Evolutionary conservation across 2,797 vertebrate species (phyloP), one percentile per base, ranked within the genome.

Genomic region (Coregonus sp.): DNA sequence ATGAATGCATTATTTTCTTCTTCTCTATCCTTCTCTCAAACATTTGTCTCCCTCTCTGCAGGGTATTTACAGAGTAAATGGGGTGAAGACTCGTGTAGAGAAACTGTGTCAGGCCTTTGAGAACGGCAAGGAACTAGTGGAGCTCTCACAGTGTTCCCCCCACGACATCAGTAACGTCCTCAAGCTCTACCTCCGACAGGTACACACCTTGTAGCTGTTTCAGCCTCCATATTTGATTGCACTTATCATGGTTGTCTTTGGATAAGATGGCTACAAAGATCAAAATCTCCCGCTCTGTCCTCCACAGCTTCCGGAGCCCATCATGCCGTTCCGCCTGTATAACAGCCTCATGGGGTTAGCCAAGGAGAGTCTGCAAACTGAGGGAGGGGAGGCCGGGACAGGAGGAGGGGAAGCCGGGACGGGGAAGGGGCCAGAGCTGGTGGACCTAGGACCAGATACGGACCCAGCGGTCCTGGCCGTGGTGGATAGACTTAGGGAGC

Each of bases 41-140:
- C 20, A 9, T 25, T 20, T 11, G 20, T 73, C 14, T 61, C 3
- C 12, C 66, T 74, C 54, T 56, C 52, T 20, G 0, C 90, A 99
- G 98, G 98, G 98, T 76, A 99, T 99, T 87, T 99, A 99, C 89
- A 93, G 98, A 0, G 97, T 99, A 11, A 99, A 99, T 0, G 98
- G 98, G 0, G 98, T 98, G 77, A 99, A 99, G 91, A 97, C 97
- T 0, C 96, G 97, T 0, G 98, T 99, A 87, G 98, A 99, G 91
- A 99, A 99, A 89, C 93, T 99, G 69, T 99, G 98, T 84, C 98
- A 99, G 90, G 96, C 97, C 0, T 99, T 99, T 80, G 98, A 99
- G 92, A 97, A 97, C 0, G 97, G 97, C 61, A 96, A 98, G 75
- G 98, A 99, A 83, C 92, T 99, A 85, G 98, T 99, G 65, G 98